A percentile compares a stretch with the other conserved stretches of the same genome.
These are phyloP conservation scores for Apamea anceps DNA, from an alignment of 2,888 invertebrate species.

Conservation along the genomic window DNA sequence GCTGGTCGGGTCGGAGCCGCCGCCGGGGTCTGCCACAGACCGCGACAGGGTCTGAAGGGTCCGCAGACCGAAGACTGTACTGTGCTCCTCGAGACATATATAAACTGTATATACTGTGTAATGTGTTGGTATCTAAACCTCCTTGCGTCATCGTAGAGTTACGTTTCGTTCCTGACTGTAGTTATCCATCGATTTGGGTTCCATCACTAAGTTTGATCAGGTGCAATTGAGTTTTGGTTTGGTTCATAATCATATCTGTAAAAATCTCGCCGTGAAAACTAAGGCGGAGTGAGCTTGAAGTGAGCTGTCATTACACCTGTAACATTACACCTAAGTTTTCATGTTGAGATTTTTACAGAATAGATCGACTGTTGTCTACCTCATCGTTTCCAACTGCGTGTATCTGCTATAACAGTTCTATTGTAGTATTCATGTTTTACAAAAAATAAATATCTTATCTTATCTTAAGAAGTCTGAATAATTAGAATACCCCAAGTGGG, in stretches of 20 bases:
- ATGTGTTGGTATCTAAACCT: constrained; percentile 3
- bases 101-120: neutral
- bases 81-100: neutral
- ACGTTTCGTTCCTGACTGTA: neutral
- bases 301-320: too few relatives aligned
- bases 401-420: neutral
- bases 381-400: neutral
- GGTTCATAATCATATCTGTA: too few relatives aligned
- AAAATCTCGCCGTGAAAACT: too few relatives aligned
- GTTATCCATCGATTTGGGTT: too few relatives aligned
- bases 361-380: neutral
- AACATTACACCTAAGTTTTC: too few relatives aligned
- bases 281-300: too few relatives aligned
- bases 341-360: neutral
- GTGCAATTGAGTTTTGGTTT: too few relatives aligned
- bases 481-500: neutral
- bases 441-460: too few relatives aligned
- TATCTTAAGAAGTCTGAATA: neutral
- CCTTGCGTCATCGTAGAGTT: constrained; percentile 1
- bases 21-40: neutral
- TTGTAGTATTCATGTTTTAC: too few relatives aligned
- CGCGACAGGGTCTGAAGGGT: constrained; percentile 13
- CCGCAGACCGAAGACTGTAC: neutral
- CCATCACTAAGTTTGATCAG: too few relatives aligned
- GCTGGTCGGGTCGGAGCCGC: neutral